Conservation (phyloP, 2,113 vertebrate species). For the Cyanoramphus novaezelandiae region DNA sequence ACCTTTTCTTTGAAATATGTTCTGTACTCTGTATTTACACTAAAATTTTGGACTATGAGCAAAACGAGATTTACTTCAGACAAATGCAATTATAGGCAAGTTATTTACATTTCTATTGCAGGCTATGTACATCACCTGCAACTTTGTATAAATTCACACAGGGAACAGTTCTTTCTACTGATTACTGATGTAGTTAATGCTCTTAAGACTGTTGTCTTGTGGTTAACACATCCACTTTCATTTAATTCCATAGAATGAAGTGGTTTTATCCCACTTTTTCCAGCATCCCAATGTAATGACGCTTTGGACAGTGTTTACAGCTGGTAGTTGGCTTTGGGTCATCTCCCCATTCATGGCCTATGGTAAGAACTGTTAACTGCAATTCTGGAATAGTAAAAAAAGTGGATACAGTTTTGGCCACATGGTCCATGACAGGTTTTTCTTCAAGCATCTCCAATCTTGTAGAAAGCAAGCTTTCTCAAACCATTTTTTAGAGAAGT, state of each 20-base stretch:
- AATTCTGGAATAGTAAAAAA: background rate
- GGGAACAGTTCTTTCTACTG: background rate
- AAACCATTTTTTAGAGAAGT: background rate
- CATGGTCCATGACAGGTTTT: background rate
- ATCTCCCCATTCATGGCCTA: conserved; percentile 95
- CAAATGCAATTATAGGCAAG: background rate
- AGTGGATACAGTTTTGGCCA: background rate
- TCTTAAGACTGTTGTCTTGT: background rate
- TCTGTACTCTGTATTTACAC: background rate
- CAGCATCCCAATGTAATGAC: conserved; percentile 91
- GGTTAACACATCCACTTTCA: conserved; percentile 34
- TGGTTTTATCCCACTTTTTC: conserved; percentile 88
- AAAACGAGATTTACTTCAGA: background rate
- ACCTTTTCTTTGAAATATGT: background rate
- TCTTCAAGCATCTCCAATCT: background rate
- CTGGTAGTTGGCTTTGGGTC: conserved; percentile 93
- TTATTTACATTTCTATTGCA: background rate
- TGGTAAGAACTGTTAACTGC: conserved; percentile 78
- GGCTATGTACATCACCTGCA: background rate
- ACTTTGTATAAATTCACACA: background rate
- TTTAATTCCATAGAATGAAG: conserved; percentile 84
- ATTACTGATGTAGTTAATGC: background rate
- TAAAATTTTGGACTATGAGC: background rate
- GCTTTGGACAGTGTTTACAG: conserved; percentile 90
- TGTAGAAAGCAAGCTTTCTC: background rate